phyloP scores from a whole-genome alignment of 2,113 vertebrate genomes.

The Condylura cristata region DNA sequence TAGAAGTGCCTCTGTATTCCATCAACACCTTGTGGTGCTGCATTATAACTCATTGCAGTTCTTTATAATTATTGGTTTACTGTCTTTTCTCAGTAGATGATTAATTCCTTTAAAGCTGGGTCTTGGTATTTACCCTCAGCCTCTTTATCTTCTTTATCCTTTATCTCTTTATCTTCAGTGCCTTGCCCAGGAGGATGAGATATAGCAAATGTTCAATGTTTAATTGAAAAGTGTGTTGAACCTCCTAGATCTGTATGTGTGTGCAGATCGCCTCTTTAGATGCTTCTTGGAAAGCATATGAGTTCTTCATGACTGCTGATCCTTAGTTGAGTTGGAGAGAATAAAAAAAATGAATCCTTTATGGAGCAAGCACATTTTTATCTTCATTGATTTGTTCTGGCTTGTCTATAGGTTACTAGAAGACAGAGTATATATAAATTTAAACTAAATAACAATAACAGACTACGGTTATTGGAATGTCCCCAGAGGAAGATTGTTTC shows the following conservation, averaged over 20 bases:
- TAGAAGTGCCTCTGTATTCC: not conserved
- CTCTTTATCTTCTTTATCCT: not conserved
- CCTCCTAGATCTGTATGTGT: not conserved
- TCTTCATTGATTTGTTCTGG: constrained; percentile 24
- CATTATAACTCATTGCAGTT: not conserved
- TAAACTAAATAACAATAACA: constrained; percentile 20
- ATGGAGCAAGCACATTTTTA: not conserved
- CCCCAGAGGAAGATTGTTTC: not conserved
- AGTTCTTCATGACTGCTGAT: not conserved
- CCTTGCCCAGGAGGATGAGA: not conserved
- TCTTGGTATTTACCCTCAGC: not conserved
- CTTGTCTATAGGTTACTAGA: not conserved
- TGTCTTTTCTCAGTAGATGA: not conserved
- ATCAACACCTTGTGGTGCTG: not conserved
- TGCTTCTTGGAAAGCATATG: not conserved
- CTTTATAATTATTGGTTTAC: not conserved
- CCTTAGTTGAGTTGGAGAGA: not conserved
- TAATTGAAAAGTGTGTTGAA: not conserved
- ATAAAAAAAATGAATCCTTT: not conserved
- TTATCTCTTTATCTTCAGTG: constrained; percentile 5
- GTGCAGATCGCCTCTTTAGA: not conserved
- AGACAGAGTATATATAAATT: constrained; percentile 17
- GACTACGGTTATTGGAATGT: not conserved
- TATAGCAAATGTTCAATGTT: not conserved
- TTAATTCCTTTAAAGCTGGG: not conserved